Evolutionary conservation across 2,888 invertebrate genomes (phyloP), one percentile per base, ranked within the genome.

Genomic region (Patella caerulea): DNA sequence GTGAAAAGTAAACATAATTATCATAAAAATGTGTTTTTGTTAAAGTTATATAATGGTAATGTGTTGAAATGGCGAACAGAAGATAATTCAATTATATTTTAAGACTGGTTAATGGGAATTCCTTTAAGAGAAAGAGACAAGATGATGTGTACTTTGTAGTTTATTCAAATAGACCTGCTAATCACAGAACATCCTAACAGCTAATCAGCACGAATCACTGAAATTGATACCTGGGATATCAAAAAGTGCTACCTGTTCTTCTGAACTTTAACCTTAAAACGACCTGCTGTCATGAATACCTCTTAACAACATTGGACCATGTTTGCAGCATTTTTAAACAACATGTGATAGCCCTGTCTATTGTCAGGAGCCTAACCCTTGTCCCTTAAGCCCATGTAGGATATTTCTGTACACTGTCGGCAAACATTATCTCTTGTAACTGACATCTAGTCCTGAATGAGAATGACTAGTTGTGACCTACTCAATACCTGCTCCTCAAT

Each of bases 101-200:
- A 65, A 65, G 19, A 19, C 19, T 19, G 14, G 19, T 65, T n/a
- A 65, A 24, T 65, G 65, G 19, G 65, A 65, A 65, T 19, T 65
- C 14, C 24, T 24, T 7, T 24, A 24, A 14, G 14, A 65, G 24
- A 65, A 14, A 17, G 65, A 54, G 56, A 54, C 75, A 55, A 75
- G 75, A 55, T 70, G 70, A 70, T 53, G 29, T 24, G 70, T 71
- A 75, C 17, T 70, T 45, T 45, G 70, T 53, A 70, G 75, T 75
- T 75, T 75, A 75, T 75, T 54, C 71, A 75, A 75, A 75, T 70
- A 75, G n/a, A 45, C 71, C n/a, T 69, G 75, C 75, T 70, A 75
- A 75, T 70, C 70, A 19, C 29, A 19, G 69, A 24, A 19, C 52
- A 17, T 52, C 74, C 59, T 56, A 45, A 56, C 15, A 29, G 70